Evolutionary conservation across 2,797 vertebrate species (phyloP).

Genomic region (Sarcophilus harrisii): DNA sequence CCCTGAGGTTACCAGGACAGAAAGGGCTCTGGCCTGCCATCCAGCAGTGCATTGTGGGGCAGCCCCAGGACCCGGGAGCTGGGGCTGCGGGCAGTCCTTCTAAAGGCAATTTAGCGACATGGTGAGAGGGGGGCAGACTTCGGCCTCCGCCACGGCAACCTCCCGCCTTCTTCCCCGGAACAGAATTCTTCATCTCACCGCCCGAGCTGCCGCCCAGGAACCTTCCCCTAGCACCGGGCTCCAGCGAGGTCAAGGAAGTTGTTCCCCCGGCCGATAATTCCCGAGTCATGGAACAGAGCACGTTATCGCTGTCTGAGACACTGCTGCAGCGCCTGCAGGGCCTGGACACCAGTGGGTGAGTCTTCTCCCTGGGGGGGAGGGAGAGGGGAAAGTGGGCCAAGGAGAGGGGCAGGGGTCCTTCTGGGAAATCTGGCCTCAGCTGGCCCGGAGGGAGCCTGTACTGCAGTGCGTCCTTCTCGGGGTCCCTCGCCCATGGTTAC

Average conservation of each 20-base stretch:
- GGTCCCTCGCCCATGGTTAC: not conserved
- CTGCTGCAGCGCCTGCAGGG: conserved; percentile 91
- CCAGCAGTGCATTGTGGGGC: not conserved
- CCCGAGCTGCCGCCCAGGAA: conserved; percentile 94
- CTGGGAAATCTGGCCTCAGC: not conserved
- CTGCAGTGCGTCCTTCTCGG: fast-evolving
- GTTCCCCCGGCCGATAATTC: conserved; percentile 65
- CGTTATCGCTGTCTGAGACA: conserved; percentile 88
- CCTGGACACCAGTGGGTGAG: conserved; percentile 91
- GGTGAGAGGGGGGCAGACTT: not conserved
- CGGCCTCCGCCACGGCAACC: not conserved
- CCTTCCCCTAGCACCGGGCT: conserved; percentile 73
- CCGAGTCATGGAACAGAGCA: conserved; percentile 83
- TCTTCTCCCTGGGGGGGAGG: not conserved
- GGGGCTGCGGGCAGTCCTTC: not conserved
- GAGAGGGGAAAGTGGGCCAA: too few relatives aligned
- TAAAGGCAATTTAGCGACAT: not conserved
- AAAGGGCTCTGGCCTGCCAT: not conserved
- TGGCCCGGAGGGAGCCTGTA: not conserved
- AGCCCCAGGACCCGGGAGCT: not conserved
- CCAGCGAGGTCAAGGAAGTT: conserved; percentile 88
- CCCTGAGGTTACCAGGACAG: not conserved
- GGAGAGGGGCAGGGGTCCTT: not conserved
- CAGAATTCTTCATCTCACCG: conserved; percentile 78
- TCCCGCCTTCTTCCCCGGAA: not conserved